Evolutionary conservation across 1,140 invertebrate species (phyloP).

Genomic region (Sminthurides bifidus): DNA sequence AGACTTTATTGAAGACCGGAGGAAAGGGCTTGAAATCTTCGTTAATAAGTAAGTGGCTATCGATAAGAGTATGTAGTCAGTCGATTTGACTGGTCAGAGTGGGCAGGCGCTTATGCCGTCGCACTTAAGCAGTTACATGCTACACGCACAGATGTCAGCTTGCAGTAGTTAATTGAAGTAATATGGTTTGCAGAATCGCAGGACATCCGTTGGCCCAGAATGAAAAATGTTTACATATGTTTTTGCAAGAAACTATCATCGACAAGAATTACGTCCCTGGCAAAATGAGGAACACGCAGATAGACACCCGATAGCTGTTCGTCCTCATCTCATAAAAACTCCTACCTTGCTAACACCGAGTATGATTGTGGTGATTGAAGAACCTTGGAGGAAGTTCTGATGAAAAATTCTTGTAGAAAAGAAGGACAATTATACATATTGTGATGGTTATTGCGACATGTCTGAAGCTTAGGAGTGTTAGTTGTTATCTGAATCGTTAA

Average conservation of each 20-base stretch:
- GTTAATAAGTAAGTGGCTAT: slow-evolving; percentile 77
- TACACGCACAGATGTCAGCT: neutral
- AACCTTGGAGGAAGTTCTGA: too few species aligned
- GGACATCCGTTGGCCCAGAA: slow-evolving; percentile 99
- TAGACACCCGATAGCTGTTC: neutral
- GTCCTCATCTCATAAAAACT: too few species aligned
- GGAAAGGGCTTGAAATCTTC: slow-evolving; percentile 95
- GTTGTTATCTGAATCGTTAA: too few species aligned
- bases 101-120: too few species aligned
- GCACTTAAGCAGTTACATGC: too few species aligned
- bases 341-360: too few species aligned
- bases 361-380: too few species aligned
- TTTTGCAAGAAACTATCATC: slow-evolving; percentile 91
- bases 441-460: too few species aligned
- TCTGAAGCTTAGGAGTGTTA: too few species aligned
- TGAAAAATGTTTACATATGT: slow-evolving; percentile 98
- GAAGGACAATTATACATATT: too few species aligned
- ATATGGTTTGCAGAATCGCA: slow-evolving; percentile 62
- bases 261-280: slow-evolving; percentile 99
- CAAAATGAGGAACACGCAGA: slow-evolving; percentile 87
- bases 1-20: slow-evolving; percentile 96
- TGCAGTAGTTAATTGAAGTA: neutral
- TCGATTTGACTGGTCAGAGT: neutral
- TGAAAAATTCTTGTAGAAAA: too few species aligned
- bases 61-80: neutral